Evolutionary conservation across 1,140 invertebrate genomes (phyloP).

Genomic region (Cylas formicarius): DNA sequence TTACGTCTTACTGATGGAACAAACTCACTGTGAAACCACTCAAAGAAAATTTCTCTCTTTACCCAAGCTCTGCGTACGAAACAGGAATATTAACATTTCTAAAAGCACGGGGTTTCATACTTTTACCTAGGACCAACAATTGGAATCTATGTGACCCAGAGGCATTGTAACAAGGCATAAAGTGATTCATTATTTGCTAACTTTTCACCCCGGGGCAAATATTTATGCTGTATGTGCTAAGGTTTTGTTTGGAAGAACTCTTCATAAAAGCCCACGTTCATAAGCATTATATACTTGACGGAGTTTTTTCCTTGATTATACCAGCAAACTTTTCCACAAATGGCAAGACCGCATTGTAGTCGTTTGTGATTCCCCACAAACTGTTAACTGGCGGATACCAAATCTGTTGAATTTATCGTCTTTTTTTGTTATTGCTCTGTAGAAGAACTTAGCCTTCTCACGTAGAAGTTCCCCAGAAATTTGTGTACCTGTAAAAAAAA

Average conservation of each 20-base stretch:
- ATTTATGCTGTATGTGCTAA: constrained; percentile 7
- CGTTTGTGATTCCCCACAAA: constrained; percentile 36
- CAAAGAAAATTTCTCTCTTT: constrained; percentile 12
- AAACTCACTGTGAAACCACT: too few relatives aligned
- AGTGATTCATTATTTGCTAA: constrained; percentile 35
- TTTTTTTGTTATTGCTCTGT: too few relatives aligned
- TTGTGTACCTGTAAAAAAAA: too few relatives aligned
- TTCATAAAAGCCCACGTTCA: too few relatives aligned
- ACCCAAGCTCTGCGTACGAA: constrained; percentile 21
- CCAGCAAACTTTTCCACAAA: too few relatives aligned
- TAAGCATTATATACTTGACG: constrained; percentile 20
- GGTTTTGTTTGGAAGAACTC: too few relatives aligned
- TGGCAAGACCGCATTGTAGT: too few relatives aligned
- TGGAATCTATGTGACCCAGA: constrained; percentile 35
- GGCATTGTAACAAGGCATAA: constrained; percentile 36
- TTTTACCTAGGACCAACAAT: constrained; percentile 34
- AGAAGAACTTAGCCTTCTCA: too few relatives aligned
- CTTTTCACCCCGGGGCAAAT: constrained; percentile 16
- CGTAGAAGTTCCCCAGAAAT: too few relatives aligned
- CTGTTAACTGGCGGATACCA: constrained; percentile 35
- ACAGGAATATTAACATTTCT: constrained; percentile 28
- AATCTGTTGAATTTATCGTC: constrained; percentile 36
- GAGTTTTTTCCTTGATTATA: constrained; percentile 18
- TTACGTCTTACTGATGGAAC: constrained; percentile 11
- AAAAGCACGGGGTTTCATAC: constrained; percentile 26